Evolutionary conservation across 1,140 invertebrate species (phyloP).

Genomic region (Drosophila athabasca): DNA sequence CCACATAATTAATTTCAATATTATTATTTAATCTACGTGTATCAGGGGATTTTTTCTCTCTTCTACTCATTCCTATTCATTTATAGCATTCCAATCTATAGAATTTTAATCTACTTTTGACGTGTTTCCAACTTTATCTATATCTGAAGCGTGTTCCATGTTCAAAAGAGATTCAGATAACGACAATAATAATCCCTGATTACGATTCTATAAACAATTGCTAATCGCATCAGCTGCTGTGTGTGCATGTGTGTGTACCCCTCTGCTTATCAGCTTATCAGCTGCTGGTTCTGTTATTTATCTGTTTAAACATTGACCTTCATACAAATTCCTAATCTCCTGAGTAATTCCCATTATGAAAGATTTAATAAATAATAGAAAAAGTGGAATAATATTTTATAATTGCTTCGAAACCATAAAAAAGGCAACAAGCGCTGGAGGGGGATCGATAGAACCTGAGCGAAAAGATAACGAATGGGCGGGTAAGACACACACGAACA

Average conservation of each 20-base stretch:
- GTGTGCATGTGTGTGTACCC: too few species aligned
- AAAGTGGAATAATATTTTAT: slow-evolving; percentile 22
- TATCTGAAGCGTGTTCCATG: too few species aligned
- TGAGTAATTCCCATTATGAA: slow-evolving; percentile 43
- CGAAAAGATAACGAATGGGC: slow-evolving; percentile 22
- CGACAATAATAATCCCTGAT: not conserved
- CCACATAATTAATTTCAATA: too few species aligned
- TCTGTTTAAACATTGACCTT: not conserved
- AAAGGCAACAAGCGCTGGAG: slow-evolving; percentile 14
- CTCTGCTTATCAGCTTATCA: slow-evolving; percentile 30
- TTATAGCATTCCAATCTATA: too few species aligned
- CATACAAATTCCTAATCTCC: slow-evolving; percentile 9
- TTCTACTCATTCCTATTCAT: too few species aligned
- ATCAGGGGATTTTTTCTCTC: too few species aligned
- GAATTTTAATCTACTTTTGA: too few species aligned
- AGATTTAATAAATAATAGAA: slow-evolving; percentile 24
- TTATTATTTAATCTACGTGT: too few species aligned
- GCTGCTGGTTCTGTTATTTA: not conserved
- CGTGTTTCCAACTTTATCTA: too few species aligned
- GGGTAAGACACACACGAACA: slow-evolving; percentile 10
- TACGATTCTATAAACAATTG: too few species aligned
- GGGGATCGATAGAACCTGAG: slow-evolving; percentile 15
- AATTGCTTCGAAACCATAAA: slow-evolving; percentile 14
- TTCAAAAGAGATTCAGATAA: too few species aligned
- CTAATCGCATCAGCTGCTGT: too few species aligned